Evolutionary conservation across 30 jellyfish, hydroid and myxozoan species (phyloP).

Genomic region (Cassiopea andromeda): DNA sequence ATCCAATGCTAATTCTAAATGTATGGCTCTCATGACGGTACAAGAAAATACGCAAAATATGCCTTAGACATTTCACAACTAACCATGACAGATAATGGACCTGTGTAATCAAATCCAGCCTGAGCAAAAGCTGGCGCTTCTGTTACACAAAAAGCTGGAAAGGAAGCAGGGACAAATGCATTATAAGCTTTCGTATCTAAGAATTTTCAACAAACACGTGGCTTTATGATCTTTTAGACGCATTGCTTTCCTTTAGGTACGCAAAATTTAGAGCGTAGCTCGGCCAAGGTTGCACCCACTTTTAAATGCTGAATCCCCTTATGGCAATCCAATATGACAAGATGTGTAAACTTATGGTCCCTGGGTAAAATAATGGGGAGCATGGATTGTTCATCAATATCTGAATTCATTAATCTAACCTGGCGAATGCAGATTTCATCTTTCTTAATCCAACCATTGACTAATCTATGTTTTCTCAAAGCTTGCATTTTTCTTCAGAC

Average conservation of each 20-base stretch:
- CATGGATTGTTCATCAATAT: slow-evolving; percentile 6
- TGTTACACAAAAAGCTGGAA: slow-evolving; percentile 48
- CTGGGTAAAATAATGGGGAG: slow-evolving; percentile 48
- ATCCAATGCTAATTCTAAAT: slow-evolving; percentile 32
- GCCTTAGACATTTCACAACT: slow-evolving; percentile 22
- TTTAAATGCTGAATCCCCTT: slow-evolving; percentile 38
- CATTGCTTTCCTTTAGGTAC: slow-evolving; percentile 47
- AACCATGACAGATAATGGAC: slow-evolving; percentile 17
- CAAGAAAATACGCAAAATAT: slow-evolving; percentile 51
- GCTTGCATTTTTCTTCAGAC: neutral
- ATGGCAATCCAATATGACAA: slow-evolving; percentile 45
- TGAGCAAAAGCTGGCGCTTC: slow-evolving; percentile 45
- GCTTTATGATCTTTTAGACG: slow-evolving; percentile 25
- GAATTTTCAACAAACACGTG: slow-evolving; percentile 12
- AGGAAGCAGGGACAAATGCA: slow-evolving; percentile 29
- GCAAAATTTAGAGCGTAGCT: slow-evolving; percentile 38
- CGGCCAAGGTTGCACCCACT: slow-evolving; percentile 52
- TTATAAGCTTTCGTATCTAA: slow-evolving; percentile 32
- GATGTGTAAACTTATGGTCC: slow-evolving; percentile 34
- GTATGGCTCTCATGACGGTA: slow-evolving; percentile 43
- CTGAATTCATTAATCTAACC: slow-evolving; percentile 25
- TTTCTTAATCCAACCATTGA: neutral
- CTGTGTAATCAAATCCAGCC: slow-evolving; percentile 62
- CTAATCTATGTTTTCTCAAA: slow-evolving; percentile 2
- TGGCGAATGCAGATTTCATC: slow-evolving; percentile 2